These are phyloP conservation scores for Danaus chrysippus DNA, from an alignment of 2,888 invertebrate genomes.

Conservation along the genomic window DNA sequence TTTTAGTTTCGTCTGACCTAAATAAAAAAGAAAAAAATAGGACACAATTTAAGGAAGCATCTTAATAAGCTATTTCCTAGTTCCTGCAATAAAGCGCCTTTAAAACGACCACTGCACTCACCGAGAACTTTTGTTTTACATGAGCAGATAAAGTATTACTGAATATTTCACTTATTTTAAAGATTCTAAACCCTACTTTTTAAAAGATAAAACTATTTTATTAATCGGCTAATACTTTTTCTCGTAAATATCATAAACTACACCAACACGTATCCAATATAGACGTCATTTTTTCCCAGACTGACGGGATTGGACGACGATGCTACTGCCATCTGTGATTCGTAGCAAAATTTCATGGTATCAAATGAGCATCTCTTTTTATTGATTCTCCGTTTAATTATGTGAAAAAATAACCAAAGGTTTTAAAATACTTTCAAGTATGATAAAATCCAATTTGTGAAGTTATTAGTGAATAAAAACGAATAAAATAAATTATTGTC, in stretches of 20 bases:
- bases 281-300: slow-evolving; percentile 78
- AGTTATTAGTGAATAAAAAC: background rate
- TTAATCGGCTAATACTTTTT: slow-evolving; percentile 69
- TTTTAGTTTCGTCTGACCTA: slow-evolving; percentile 10
- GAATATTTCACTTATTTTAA: slow-evolving; percentile 59
- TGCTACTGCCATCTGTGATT: slow-evolving; percentile 59
- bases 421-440: background rate
- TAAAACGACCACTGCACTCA: slow-evolving; percentile 64
- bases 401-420: no score
- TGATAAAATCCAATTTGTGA: background rate
- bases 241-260: slow-evolving; percentile 79
- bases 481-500: slow-evolving; percentile 44
- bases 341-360: slow-evolving; percentile 31
- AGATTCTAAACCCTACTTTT: slow-evolving; percentile 48
- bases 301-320: slow-evolving; percentile 61
- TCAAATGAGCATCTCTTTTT: slow-evolving; percentile 41
- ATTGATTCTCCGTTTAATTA: slow-evolving; percentile 6
- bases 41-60: slow-evolving; percentile 27
- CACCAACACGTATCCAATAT: slow-evolving; percentile 76
- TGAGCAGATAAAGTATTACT: slow-evolving; percentile 60
- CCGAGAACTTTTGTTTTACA: slow-evolving; percentile 66
- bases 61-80: slow-evolving; percentile 47
- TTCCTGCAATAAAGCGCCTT: slow-evolving; percentile 59
- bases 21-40: slow-evolving; percentile 24
- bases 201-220: slow-evolving; percentile 52